A percentile compares a stretch with the other conserved stretches of the same genome.
Conservation (phyloP, 1,140 invertebrate species). For the Chlorops oryzae region DNA sequence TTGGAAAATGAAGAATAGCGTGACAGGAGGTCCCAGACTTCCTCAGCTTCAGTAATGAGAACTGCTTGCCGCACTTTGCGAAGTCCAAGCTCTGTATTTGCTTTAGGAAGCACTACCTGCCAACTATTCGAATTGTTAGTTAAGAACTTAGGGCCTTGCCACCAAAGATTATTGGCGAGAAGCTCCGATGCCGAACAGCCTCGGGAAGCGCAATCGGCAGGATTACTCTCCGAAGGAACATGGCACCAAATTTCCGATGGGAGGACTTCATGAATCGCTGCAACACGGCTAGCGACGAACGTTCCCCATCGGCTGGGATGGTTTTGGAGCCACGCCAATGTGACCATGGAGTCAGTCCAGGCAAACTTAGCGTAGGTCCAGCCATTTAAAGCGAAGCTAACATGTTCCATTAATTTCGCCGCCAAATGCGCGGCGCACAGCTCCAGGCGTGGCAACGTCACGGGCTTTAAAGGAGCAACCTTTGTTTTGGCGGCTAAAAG, state of each 20-base stretch:
- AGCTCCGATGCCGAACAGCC: background rate
- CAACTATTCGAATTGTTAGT: background rate
- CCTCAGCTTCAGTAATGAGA: no score
- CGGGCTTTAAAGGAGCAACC: no score
- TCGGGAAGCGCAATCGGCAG: background rate
- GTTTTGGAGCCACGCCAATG: constrained; percentile 33
- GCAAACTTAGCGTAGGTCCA: background rate
- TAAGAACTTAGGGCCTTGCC: background rate
- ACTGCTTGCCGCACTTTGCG: no score
- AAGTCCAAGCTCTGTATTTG: no score
- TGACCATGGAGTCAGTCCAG: constrained; percentile 35
- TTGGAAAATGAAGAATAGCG: no score
- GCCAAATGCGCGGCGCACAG: constrained; percentile 3
- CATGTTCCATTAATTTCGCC: background rate
- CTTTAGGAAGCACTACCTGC: no score
- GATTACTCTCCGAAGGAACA: constrained; percentile 8
- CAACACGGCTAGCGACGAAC: constrained; percentile 40
- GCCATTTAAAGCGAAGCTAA: background rate
- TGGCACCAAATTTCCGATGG: constrained; percentile 21
- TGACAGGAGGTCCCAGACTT: no score
- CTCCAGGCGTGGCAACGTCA: background rate
- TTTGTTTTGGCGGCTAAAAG: no score
- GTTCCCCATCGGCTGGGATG: constrained; percentile 25
- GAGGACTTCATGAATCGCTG: constrained; percentile 29
- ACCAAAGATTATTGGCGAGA: background rate